Conservation (phyloP, 2,888 invertebrate species). For the Clunio marinus region DNA sequence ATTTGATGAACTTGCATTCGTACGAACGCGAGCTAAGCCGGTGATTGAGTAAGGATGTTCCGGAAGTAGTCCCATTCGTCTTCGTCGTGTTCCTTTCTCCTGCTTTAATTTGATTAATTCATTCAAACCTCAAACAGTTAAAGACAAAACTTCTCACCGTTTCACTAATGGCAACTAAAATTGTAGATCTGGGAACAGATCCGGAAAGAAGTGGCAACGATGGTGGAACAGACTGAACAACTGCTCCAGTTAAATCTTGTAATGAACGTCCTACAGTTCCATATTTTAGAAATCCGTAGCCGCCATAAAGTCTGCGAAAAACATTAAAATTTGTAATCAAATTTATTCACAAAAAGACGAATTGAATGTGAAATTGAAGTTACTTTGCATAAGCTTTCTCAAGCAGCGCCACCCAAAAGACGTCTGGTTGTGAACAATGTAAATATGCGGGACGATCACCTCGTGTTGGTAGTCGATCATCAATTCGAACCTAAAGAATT, state of each 20-base stretch:
- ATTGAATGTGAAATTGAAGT: constrained; percentile 44
- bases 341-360: not conserved
- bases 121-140: not conserved
- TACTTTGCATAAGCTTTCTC: constrained; percentile 81
- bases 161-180: constrained; percentile 62
- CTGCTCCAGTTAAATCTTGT: constrained; percentile 69
- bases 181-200: constrained; percentile 66
- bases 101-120: too few relatives aligned
- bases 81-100: constrained; percentile 49
- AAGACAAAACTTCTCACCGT: constrained; percentile 5
- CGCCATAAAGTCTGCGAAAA: constrained; percentile 60
- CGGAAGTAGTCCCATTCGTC: constrained; percentile 61
- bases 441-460: constrained; percentile 61
- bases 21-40: constrained; percentile 65
- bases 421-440: constrained; percentile 53
- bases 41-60: constrained; percentile 68
- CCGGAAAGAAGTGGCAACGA: constrained; percentile 55
- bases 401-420: constrained; percentile 73
- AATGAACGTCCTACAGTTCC: constrained; percentile 65
- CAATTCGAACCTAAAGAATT: constrained; percentile 55
- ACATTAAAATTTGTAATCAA: constrained; percentile 10
- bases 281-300: constrained; percentile 61
- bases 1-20: constrained; percentile 43
- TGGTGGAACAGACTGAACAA: constrained; percentile 62
- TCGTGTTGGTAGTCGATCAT: constrained; percentile 70